A percentile compares a stretch with the other conserved stretches of the same genome.
Conservation (phyloP, 2,797 vertebrate species). For the Rhyacichthys aspro region DNA sequence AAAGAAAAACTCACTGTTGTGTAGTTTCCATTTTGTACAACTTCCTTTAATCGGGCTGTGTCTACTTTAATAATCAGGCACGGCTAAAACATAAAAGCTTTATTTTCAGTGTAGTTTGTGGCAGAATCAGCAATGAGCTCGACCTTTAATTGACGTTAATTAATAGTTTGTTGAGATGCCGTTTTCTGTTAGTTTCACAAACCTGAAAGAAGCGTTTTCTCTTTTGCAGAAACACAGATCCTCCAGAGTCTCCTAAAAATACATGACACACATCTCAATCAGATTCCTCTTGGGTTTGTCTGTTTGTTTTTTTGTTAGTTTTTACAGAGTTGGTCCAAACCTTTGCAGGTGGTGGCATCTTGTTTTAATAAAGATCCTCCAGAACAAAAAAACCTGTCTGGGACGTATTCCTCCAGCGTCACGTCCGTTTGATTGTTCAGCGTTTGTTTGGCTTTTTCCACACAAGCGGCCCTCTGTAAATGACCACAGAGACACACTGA, state of each 20-base stretch:
- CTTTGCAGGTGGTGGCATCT: constrained; percentile 71
- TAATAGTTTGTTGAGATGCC: too few relatives aligned
- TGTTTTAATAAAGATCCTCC: constrained; percentile 57
- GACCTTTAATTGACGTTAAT: too few relatives aligned
- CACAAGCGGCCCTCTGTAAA: constrained; percentile 70
- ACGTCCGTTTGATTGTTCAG: constrained; percentile 52
- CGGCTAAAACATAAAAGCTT: too few relatives aligned
- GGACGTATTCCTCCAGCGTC: constrained; percentile 72
- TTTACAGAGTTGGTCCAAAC: constrained; percentile 38
- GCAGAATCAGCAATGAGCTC: too few relatives aligned
- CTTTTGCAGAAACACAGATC: constrained; percentile 76
- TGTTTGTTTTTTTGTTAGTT: not conserved
- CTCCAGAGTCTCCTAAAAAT: constrained; percentile 79
- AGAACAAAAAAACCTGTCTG: constrained; percentile 74
- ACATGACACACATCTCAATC: not conserved
- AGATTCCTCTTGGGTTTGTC: not conserved
- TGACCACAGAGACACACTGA: not conserved
- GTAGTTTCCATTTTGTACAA: not conserved
- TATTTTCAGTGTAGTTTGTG: too few relatives aligned
- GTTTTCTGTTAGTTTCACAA: constrained; percentile 4
- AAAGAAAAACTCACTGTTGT: not conserved
- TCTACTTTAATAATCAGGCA: too few relatives aligned
- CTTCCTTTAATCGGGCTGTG: too few relatives aligned
- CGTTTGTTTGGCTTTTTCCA: constrained; percentile 57
- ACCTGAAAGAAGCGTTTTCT: constrained; percentile 80